phyloP scores from a whole-genome alignment of 2,888 invertebrate genomes.

The Macrosoma leucophasiata region DNA sequence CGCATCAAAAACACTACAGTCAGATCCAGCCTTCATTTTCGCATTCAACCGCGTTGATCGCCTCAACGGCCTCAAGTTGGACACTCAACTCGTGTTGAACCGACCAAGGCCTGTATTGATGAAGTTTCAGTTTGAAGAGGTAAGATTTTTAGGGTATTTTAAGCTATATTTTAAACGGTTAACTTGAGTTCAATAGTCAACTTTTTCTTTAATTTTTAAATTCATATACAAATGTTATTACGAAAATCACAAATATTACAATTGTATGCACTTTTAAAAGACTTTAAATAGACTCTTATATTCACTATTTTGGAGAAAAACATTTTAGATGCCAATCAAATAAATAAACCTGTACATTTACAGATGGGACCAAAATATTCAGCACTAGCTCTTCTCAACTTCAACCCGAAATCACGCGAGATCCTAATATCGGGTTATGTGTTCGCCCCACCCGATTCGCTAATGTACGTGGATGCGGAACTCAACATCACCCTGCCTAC shows the following conservation, averaged over 20 bases:
- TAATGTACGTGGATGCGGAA: constrained; percentile 81
- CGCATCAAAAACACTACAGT: constrained; percentile 76
- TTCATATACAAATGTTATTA: not conserved
- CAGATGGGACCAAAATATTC: constrained; percentile 65
- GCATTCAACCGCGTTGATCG: constrained; percentile 77
- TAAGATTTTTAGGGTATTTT: constrained; percentile 21
- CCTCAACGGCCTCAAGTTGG: constrained; percentile 77
- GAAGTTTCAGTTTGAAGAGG: constrained; percentile 76
- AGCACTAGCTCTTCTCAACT: constrained; percentile 51
- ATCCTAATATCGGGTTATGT: constrained; percentile 56
- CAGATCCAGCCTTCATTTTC: constrained; percentile 78
- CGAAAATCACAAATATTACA: not conserved
- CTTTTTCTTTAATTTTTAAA: no score
- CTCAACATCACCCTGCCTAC: constrained; percentile 85
- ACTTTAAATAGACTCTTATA: no score
- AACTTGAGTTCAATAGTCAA: no score
- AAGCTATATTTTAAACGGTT: constrained; percentile 23
- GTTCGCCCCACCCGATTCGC: constrained; percentile 80
- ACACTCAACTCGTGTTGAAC: constrained; percentile 77
- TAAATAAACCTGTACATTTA: no score
- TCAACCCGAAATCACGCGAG: constrained; percentile 61
- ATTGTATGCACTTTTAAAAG: not conserved
- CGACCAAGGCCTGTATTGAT: constrained; percentile 79
- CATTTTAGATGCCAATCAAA: no score
- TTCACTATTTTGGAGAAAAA: no score